Evolutionary conservation across 2,113 vertebrate genomes (phyloP), one percentile per base, ranked within the genome.

Genomic region (Dolichallabes microphthalmus): DNA sequence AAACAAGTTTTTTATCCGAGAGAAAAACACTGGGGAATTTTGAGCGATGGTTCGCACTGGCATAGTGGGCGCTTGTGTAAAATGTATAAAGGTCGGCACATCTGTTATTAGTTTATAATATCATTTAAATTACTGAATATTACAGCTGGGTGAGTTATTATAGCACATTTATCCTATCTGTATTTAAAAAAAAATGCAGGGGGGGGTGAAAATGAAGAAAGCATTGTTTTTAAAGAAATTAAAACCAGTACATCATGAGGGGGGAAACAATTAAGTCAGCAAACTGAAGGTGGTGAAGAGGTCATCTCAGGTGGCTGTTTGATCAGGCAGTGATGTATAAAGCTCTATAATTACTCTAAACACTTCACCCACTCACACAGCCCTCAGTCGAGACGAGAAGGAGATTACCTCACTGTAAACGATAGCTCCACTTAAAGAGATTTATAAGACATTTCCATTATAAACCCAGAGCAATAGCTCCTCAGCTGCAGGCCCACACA

Each of bases 321-420:
- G 73, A 86, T 86, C 76, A 86, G 52, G 58, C 82, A 78, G 79
- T 83, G 79, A 73, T 80, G 64, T 73, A 82, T 82, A 35, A 82
- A 39, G 69, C 39, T 77, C 71, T 69, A 52, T 82, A 78, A 88
- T 80, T 76, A 80, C 80, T 77, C 79, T 60, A 85, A 88, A 84
- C 69, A 66, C n/a, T 58, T 14, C 76, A 45, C 58, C 79, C 69
- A 45, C 86, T 82, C 58, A 58, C 39, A 35, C 61, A 57, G 17
- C 2, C 30, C 19, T 69, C 77, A 55, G 27, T 35, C 25, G n/a
- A 45, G 20, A 57, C 58, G 14, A n/a, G 71, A 58, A 45, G 85
- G 12, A 76, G 17, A 86, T 75, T 86, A 76, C 68, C 80, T 74
- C 30, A 6, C 68, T 86, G 58, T 77, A 82, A 81, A 50, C 61